Conservation (phyloP, 2,113 vertebrate species). For the Recurvirostra avosetta region DNA sequence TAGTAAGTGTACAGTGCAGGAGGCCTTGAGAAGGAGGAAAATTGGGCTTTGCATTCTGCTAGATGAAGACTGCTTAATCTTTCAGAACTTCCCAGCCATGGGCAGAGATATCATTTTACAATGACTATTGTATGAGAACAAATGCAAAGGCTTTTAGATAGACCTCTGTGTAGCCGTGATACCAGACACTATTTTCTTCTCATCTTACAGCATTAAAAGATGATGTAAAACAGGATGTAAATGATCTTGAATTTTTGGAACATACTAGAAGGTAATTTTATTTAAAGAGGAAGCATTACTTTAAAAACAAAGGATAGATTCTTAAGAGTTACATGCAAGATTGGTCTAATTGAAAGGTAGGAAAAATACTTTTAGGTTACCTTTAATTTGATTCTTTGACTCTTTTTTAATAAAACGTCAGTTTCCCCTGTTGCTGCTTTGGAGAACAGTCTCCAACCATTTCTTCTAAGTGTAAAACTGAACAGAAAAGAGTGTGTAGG, state of each 20-base stretch:
- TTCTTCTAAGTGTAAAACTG: neutral
- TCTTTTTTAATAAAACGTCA: neutral
- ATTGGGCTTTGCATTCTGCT: neutral
- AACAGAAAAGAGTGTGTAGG: neutral
- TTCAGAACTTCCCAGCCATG: constrained; percentile 43
- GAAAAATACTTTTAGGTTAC: neutral
- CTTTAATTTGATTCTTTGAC: neutral
- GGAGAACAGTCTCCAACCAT: neutral
- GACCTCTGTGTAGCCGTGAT: constrained; percentile 16
- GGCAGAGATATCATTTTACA: constrained; percentile 67
- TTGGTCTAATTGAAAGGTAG: neutral
- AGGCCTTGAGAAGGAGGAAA: constrained; percentile 12
- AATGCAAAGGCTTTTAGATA: constrained; percentile 53
- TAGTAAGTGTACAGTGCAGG: neutral
- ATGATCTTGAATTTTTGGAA: constrained; percentile 12
- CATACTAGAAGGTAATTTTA: neutral
- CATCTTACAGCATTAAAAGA: constrained; percentile 61
- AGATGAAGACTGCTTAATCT: constrained; percentile 55
- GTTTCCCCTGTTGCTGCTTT: neutral
- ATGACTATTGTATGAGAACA: constrained; percentile 21
- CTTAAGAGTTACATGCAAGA: neutral
- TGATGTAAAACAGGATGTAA: constrained; percentile 35
- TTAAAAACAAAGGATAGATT: neutral
- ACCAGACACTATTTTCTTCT: constrained; percentile 70
- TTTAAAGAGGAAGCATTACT: neutral